These are phyloP conservation scores for Stratiomys singularior DNA, from an alignment of 2,888 invertebrate species.

Conservation along the genomic window DNA sequence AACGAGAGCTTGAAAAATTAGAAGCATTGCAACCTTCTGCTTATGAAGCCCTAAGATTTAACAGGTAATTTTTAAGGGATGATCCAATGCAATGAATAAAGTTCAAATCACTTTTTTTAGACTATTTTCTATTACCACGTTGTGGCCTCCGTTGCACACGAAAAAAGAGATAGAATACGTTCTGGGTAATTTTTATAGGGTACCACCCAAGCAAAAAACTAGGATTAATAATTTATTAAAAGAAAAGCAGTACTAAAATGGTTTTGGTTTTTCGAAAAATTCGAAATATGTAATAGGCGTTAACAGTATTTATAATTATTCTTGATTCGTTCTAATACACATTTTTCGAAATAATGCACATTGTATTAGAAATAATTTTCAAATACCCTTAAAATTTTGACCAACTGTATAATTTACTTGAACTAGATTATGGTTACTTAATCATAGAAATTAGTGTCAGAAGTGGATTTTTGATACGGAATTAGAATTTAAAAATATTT, in stretches of 20 bases:
- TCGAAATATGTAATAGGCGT: too few relatives aligned
- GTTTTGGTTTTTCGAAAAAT: too few relatives aligned
- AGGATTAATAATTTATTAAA: slow-evolving; percentile 48
- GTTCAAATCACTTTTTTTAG: slow-evolving; percentile 53
- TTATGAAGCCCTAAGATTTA: slow-evolving; percentile 64
- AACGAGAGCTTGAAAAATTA: slow-evolving; percentile 63
- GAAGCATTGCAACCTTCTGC: slow-evolving; percentile 65
- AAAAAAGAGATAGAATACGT: slow-evolving; percentile 53
- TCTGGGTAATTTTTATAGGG: slow-evolving; percentile 45
- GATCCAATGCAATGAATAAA: background rate
- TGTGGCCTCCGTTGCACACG: slow-evolving; percentile 65
- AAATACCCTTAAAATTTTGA: too few relatives aligned
- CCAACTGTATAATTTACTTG: too few relatives aligned
- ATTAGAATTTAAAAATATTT: too few relatives aligned
- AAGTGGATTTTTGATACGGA: too few relatives aligned
- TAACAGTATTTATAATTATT: too few relatives aligned
- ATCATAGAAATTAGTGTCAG: too few relatives aligned
- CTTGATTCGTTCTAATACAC: too few relatives aligned
- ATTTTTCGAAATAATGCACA: too few relatives aligned
- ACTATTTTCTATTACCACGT: slow-evolving; percentile 64
- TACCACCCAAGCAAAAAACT: slow-evolving; percentile 47
- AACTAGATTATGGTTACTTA: too few relatives aligned
- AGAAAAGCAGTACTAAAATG: slow-evolving; percentile 31
- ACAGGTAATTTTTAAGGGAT: slow-evolving; percentile 58
- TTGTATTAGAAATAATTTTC: too few relatives aligned